Evolutionary conservation across 2,797 vertebrate species (phyloP), one percentile per base, ranked within the genome.

Genomic region (Smutsia temminckii): DNA sequence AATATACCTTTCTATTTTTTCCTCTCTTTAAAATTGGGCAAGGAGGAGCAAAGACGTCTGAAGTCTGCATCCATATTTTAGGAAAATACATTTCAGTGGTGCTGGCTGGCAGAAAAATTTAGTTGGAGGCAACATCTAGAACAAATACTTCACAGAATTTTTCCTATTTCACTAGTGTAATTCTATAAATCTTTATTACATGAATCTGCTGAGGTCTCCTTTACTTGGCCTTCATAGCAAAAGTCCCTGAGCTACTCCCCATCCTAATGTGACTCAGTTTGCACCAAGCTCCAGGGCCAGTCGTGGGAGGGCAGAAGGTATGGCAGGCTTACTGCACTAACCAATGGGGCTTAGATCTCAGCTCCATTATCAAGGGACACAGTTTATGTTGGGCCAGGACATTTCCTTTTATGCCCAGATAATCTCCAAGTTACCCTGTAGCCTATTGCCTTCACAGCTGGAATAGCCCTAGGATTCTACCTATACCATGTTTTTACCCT

Each of bases 401-500:
- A 1, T 29, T 74, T 46, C 4, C 21, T 37, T 53, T 71, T 7
- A 34, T 80, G 25, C 64, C 27, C 21, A 34, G 29, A 25, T 32
- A 66, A 78, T 37, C 16, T 66, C 29, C 25, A 71, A 77, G 12
- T 5, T 18, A 57, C 6, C 3, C 20, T 9, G 3, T 46, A 55
- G 8, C 20, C 7, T 29, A 0, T 46, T 72, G 23, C 32, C 18
- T 25, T 68, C 55, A n/a, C 1, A 49, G 18, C 2, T 69, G 8
- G 17, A 78, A 12, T n/a, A 77, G 20, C 2, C 12, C 55, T 27
- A 7, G 16, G 9, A 40, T 74, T 85, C 34, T 46, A 23, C 2
- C 21, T 20, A 1, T 34, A n/a, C 12, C 9, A 10, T 11, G 13
- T 20, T 20, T 32, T 25, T 0, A 0, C 32, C 13, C 9, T 14